Conservation (phyloP, 2,113 vertebrate species). For the Saimiri boliviensis region DNA sequence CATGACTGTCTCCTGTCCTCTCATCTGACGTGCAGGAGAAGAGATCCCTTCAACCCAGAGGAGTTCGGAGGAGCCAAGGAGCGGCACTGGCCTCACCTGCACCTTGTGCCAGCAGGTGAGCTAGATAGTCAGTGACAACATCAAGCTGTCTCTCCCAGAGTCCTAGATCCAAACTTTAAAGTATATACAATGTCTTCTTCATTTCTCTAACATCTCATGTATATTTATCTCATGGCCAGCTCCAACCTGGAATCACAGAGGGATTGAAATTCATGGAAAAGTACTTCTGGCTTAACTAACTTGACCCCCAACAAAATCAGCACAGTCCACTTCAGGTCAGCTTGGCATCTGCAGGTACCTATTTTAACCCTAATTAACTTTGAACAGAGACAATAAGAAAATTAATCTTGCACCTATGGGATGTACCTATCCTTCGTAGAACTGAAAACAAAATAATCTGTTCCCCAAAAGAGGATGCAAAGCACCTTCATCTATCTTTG, state of each 20-base stretch:
- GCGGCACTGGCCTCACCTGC: rapidly evolving
- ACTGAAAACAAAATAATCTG: background rate
- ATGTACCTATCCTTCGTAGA: rapidly evolving
- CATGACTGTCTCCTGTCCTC: background rate
- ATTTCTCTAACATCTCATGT: background rate
- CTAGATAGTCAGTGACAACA: rapidly evolving
- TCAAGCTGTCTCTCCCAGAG: background rate
- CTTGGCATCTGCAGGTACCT: rapidly evolving
- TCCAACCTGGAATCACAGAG: background rate
- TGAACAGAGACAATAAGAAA: background rate
- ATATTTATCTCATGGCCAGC: background rate
- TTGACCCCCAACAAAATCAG: background rate
- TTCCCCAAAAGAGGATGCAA: background rate
- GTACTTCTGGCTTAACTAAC: background rate
- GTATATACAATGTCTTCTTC: background rate
- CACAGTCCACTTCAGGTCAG: background rate
- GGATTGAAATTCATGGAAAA: background rate
- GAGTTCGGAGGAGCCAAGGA: background rate
- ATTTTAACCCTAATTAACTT: background rate
- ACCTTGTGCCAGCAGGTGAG: background rate
- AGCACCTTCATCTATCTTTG: background rate
- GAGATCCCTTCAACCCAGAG: background rate
- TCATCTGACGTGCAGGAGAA: background rate
- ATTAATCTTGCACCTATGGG: background rate
- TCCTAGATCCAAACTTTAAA: background rate